These are phyloP conservation scores for Zelostemma sp. DNA, from an alignment of 1,140 invertebrate genomes.

Conservation along the genomic window DNA sequence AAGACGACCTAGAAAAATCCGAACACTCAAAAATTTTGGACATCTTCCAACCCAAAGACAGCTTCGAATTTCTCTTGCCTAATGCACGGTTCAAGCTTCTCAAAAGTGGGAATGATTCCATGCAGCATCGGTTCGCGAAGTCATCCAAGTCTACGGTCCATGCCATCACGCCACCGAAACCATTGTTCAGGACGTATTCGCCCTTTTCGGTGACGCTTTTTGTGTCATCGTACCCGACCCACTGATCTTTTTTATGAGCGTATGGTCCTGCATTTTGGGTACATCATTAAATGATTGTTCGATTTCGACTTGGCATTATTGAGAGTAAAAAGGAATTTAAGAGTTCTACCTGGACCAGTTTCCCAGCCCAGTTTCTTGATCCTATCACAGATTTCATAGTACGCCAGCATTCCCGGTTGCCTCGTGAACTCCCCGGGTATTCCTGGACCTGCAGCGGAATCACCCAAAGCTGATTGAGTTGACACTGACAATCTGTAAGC, in stretches of 20 bases:
- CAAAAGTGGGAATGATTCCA: constrained; percentile 81
- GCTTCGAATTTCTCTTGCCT: constrained; percentile 63
- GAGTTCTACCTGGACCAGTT: constrained; percentile 52
- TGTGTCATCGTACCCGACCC: constrained; percentile 91
- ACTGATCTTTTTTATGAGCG: constrained; percentile 83
- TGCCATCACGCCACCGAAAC: constrained; percentile 84
- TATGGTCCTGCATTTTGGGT: constrained; percentile 76
- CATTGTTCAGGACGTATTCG: constrained; percentile 78
- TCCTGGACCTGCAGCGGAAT: constrained; percentile 78
- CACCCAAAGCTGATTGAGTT: constrained; percentile 66
- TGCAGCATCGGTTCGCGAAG: constrained; percentile 85
- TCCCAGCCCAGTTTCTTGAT: constrained; percentile 68
- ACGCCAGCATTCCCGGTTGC: constrained; percentile 90
- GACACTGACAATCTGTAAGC: constrained; percentile 78
- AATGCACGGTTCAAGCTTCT: constrained; percentile 80
- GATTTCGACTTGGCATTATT: no score
- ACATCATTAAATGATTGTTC: no score
- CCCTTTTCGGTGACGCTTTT: constrained; percentile 83
- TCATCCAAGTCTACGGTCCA: constrained; percentile 96
- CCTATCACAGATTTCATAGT: constrained; percentile 90
- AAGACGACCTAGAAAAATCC: constrained; percentile 66
- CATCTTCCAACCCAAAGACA: no score
- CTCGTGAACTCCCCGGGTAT: constrained; percentile 85
- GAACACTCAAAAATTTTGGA: no score
- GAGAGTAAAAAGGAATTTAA: no score